Conservation (phyloP, 2,113 vertebrate species). For the Passer montanus region DNA sequence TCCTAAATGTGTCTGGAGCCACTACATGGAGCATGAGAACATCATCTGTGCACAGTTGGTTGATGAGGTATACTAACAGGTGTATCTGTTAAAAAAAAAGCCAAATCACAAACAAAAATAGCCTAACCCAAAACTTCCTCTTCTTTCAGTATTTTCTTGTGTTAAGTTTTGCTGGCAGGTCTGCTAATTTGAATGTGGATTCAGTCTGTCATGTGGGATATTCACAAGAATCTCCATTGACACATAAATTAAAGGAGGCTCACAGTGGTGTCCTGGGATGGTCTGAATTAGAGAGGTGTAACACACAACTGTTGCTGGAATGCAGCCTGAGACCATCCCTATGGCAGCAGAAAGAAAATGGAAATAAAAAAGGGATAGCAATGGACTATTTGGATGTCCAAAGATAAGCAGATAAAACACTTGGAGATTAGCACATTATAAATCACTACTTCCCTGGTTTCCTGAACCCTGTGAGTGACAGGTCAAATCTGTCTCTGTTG, state of each 20-base stretch:
- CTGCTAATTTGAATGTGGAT: background rate
- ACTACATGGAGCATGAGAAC: rapidly evolving
- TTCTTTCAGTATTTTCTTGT: background rate
- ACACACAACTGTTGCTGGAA: background rate
- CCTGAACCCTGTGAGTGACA: background rate
- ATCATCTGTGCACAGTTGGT: background rate
- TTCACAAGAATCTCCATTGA: background rate
- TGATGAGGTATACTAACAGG: background rate
- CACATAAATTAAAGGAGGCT: background rate
- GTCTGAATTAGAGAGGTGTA: background rate
- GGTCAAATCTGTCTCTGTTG: background rate
- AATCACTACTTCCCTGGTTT: background rate
- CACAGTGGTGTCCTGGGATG: background rate
- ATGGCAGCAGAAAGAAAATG: background rate
- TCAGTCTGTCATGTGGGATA: background rate
- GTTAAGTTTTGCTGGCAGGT: background rate
- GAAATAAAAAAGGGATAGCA: background rate
- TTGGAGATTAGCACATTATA: background rate
- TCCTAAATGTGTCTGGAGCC: background rate
- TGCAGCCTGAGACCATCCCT: background rate
- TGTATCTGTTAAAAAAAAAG: background rate
- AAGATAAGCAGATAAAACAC: background rate
- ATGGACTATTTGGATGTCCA: background rate
- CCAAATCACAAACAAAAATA: background rate
- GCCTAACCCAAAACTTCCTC: background rate